phyloP scores from a whole-genome alignment of 1,140 invertebrate species.

The Dinothrombium tinctorium region DNA sequence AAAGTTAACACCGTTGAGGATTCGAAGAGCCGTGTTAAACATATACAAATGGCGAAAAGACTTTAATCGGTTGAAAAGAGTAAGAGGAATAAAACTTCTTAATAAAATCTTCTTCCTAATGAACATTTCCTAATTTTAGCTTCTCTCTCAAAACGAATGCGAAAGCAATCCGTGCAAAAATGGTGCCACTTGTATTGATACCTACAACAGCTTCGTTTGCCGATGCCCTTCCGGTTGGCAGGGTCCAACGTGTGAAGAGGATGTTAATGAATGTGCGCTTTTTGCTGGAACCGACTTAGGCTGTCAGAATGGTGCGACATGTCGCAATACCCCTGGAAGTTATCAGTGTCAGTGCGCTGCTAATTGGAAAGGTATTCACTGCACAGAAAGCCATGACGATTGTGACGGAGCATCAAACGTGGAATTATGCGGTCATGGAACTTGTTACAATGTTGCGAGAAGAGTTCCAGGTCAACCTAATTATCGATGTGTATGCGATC shows the following conservation, averaged over 20 bases:
- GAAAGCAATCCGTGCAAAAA: constrained; percentile 58
- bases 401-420: constrained; percentile 39
- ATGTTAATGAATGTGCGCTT: constrained; percentile 62
- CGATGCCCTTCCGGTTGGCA: constrained; percentile 48
- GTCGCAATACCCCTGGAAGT: constrained; percentile 43
- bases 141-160: constrained; percentile 36
- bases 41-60: constrained; percentile 1
- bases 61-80: constrained; percentile 7
- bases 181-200: constrained; percentile 52
- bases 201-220: constrained; percentile 45
- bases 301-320: constrained; percentile 76
- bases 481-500: constrained; percentile 24
- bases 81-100: constrained; percentile 6
- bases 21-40: neutral
- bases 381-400: constrained; percentile 35
- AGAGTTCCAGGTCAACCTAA: constrained; percentile 17
- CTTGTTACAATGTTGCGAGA: constrained; percentile 33
- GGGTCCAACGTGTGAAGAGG: constrained; percentile 43
- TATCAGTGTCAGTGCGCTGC: constrained; percentile 51
- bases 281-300: constrained; percentile 63
- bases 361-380: constrained; percentile 48
- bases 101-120: constrained; percentile 12
- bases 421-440: constrained; percentile 66
- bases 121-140: too few species aligned
- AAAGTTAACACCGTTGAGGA: neutral